These are phyloP conservation scores for Nomada ferruginata DNA, from an alignment of 2,888 invertebrate species.

Conservation along the genomic window DNA sequence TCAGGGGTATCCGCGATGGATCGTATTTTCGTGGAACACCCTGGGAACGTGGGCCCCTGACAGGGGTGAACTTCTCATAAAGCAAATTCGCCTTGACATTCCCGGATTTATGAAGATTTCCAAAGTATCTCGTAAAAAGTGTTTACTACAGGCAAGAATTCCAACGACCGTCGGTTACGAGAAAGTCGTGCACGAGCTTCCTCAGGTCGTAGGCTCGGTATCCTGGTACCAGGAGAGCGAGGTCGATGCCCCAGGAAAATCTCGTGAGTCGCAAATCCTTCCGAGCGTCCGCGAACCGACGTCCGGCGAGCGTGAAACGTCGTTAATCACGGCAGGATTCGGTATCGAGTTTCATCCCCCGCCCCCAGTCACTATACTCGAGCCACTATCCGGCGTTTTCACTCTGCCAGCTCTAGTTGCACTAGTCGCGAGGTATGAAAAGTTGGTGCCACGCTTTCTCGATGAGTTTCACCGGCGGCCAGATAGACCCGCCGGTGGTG, in stretches of 20 bases:
- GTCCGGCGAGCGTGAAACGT: conserved; percentile 80
- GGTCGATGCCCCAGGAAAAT: conserved; percentile 78
- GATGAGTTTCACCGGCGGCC: neutral
- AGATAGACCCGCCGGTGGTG: neutral
- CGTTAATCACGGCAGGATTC: conserved; percentile 82
- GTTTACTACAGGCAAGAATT: conserved; percentile 68
- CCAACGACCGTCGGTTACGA: conserved; percentile 70
- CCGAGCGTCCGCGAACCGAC: conserved; percentile 73
- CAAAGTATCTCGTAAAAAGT: conserved; percentile 69
- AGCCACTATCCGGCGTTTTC: conserved; percentile 58
- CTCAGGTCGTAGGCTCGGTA: conserved; percentile 52
- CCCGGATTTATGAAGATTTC: conserved; percentile 68
- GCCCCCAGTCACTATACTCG: conserved; percentile 45
- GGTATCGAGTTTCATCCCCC: conserved; percentile 82
- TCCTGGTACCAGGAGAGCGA: conserved; percentile 56
- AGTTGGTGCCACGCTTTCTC: conserved; percentile 50
- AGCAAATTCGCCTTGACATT: conserved; percentile 65
- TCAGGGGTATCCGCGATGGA: conserved; percentile 14
- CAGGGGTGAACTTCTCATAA: conserved; percentile 44
- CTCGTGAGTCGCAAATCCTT: conserved; percentile 79
- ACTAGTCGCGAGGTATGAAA: conserved; percentile 41
- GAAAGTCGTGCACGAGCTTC: conserved; percentile 68
- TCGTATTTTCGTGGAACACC: conserved; percentile 18
- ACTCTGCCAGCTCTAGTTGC: conserved; percentile 34
- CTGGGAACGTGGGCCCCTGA: conserved; percentile 39